Conservation (phyloP, 2,113 vertebrate species). For the Cygnus atratus region DNA sequence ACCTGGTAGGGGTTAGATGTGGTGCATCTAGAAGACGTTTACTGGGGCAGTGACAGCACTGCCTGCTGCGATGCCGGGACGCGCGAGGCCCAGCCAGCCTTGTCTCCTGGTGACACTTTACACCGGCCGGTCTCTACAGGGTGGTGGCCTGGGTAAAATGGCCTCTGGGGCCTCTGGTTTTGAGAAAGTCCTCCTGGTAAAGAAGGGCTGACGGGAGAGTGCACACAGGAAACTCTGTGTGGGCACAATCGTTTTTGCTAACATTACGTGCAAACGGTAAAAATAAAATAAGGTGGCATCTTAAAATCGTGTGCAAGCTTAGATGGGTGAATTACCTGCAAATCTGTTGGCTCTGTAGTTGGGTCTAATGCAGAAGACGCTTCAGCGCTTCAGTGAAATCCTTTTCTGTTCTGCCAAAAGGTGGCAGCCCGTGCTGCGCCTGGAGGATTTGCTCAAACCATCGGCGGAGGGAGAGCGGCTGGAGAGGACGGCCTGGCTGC, state of each 20-base stretch:
- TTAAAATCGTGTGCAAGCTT: neutral
- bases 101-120: neutral
- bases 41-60: neutral
- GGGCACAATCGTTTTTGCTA: neutral
- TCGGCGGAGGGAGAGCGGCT: neutral
- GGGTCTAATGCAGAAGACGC: neutral
- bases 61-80: neutral
- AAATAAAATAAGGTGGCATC: neutral
- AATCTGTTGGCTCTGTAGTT: accelerated
- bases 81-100: no score
- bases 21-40: no score
- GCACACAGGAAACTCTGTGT: no score
- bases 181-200: neutral
- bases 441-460: neutral
- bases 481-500: neutral
- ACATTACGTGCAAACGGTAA: neutral
- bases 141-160: neutral
- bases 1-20: neutral
- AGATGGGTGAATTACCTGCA: neutral
- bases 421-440: constrained; percentile 23
- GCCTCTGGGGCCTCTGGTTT: no score
- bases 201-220: no score
- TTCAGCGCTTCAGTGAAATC: neutral
- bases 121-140: neutral
- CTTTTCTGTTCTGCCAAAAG: neutral